Percentiles rank a stretch among this genome's conserved stretches.
These are phyloP conservation scores for Apaloderma vittatum DNA, from an alignment of 2,113 vertebrate species.

Conservation along the genomic window DNA sequence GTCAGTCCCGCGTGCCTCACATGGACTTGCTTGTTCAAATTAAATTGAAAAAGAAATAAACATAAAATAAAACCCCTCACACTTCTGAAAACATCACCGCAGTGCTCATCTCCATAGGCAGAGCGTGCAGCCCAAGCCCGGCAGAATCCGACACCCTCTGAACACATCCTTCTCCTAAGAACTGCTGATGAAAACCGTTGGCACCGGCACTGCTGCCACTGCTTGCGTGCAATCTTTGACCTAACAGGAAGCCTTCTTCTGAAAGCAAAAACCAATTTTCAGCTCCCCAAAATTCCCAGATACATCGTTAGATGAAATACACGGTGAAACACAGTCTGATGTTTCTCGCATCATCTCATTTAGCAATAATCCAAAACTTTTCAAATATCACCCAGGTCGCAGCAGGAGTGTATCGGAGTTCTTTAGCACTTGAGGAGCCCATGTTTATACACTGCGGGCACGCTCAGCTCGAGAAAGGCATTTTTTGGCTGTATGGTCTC, in stretches of 20 bases:
- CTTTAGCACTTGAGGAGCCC: neutral
- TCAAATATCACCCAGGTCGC: neutral
- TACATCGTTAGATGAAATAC: neutral
- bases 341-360: no score
- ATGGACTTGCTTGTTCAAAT: neutral
- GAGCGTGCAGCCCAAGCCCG: rapidly evolving
- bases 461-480: neutral
- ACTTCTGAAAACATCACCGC: rapidly evolving
- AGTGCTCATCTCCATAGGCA: neutral
- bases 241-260: neutral
- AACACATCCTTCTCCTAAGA: neutral
- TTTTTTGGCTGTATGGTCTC: neutral
- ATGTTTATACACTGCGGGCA: neutral
- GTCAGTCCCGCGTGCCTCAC: neutral
- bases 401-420: neutral
- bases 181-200: neutral
- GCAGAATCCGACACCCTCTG: neutral
- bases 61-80: neutral
- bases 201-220: rapidly evolving
- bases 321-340: rapidly evolving
- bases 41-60: neutral
- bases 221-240: neutral
- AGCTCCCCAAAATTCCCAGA: neutral
- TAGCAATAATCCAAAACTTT: neutral
- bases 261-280: neutral